These are phyloP conservation scores for Podotricha telesiphe DNA, from an alignment of 2,888 invertebrate genomes.

Conservation along the genomic window DNA sequence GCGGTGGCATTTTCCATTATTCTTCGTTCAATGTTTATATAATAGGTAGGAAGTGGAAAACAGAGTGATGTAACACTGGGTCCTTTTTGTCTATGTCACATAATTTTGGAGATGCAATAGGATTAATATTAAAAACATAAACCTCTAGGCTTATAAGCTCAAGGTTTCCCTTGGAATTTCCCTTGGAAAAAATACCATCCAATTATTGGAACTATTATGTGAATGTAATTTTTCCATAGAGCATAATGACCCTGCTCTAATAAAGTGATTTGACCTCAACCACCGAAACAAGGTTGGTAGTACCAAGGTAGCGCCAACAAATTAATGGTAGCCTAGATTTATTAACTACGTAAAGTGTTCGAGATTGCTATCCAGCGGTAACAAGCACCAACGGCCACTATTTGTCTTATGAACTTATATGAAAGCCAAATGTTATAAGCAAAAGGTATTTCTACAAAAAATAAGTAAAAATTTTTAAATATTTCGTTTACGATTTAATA, in stretches of 20 bases:
- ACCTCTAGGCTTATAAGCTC: background rate
- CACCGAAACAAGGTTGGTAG: slow-evolving; percentile 29
- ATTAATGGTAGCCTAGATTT: slow-evolving; percentile 25
- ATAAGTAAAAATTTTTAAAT: too few relatives aligned
- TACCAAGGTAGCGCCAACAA: slow-evolving; percentile 25
- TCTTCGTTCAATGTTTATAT: too few relatives aligned
- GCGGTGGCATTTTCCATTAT: too few relatives aligned
- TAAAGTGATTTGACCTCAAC: slow-evolving; percentile 28
- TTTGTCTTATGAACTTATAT: slow-evolving; percentile 9
- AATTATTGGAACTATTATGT: slow-evolving; percentile 3
- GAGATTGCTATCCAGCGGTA: slow-evolving; percentile 32
- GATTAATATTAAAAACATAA: too few relatives aligned
- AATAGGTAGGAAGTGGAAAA: too few relatives aligned
- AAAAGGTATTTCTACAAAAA: too few relatives aligned
- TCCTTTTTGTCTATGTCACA: too few relatives aligned
- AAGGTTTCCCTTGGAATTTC: background rate
- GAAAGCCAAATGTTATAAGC: background rate
- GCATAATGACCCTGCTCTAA: slow-evolving; percentile 22
- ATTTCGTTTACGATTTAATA: too few relatives aligned
- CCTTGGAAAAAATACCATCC: background rate
- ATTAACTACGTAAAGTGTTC: slow-evolving; percentile 28
- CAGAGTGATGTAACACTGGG: too few relatives aligned
- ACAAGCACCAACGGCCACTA: slow-evolving; percentile 5
- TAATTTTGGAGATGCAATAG: too few relatives aligned
- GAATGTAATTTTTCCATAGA: slow-evolving; percentile 1